Percentiles rank a stretch among this genome's conserved stretches.
These are phyloP conservation scores for Meteorus colon DNA, from an alignment of 2,888 invertebrate species.

Conservation along the genomic window DNA sequence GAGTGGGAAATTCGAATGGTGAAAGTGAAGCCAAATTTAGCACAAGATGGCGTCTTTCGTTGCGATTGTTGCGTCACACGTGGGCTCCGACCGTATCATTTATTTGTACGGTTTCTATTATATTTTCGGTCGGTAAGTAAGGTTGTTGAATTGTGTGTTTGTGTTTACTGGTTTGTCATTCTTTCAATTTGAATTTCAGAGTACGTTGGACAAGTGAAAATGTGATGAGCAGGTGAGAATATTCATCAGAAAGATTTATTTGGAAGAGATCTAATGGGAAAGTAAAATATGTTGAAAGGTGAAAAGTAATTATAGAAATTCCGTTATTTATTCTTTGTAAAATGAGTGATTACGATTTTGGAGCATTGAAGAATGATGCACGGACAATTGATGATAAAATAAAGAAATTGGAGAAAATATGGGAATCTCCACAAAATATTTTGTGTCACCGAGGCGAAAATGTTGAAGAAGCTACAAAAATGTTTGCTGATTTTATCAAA, in stretches of 20 bases:
- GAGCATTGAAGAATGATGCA: not conserved
- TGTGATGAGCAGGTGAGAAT: too few species aligned
- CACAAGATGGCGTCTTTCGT: not conserved
- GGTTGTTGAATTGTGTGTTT: too few species aligned
- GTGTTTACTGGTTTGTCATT: too few species aligned
- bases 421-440: slow-evolving; percentile 39
- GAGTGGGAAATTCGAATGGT: not conserved
- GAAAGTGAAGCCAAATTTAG: too few species aligned
- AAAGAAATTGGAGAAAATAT: slow-evolving; percentile 41
- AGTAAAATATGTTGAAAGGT: too few species aligned
- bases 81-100: not conserved
- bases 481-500: slow-evolving; percentile 37
- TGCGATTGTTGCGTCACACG: not conserved
- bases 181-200: too few species aligned
- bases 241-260: too few species aligned
- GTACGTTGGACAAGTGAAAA: too few species aligned
- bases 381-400: slow-evolving; percentile 30
- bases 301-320: not conserved
- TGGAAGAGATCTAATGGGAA: too few species aligned
- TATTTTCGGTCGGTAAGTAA: too few species aligned
- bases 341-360: not conserved
- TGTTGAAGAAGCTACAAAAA: slow-evolving; percentile 26
- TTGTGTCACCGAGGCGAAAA: slow-evolving; percentile 40
- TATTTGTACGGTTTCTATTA: too few species aligned
- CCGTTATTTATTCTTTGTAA: not conserved